These are phyloP conservation scores for Eudasyphora cyanicolor DNA, from an alignment of 2,888 invertebrate species.

Conservation along the genomic window DNA sequence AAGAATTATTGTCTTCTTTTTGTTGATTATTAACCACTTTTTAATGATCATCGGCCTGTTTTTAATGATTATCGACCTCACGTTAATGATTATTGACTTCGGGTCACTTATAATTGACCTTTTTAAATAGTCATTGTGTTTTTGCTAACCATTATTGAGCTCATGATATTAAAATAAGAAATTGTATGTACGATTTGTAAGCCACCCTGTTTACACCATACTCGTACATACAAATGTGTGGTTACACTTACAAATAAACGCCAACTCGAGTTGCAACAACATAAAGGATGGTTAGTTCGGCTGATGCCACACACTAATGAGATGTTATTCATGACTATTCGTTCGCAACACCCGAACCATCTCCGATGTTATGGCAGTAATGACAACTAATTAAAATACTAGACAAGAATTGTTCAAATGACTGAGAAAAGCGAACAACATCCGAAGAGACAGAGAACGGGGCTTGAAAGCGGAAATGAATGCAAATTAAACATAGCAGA, in stretches of 20 bases:
- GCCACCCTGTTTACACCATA: background rate
- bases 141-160: too few relatives aligned
- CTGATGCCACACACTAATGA: conserved; percentile 41
- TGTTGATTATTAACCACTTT: too few relatives aligned
- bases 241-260: conserved; percentile 16
- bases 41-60: too few relatives aligned
- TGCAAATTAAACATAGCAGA: conserved; percentile 10
- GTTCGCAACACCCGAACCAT: background rate
- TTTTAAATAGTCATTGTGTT: too few relatives aligned
- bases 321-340: conserved; percentile 54
- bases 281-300: background rate
- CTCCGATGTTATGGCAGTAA: conserved; percentile 50
- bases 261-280: conserved; percentile 9
- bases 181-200: too few relatives aligned
- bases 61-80: too few relatives aligned
- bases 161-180: too few relatives aligned
- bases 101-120: too few relatives aligned
- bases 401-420: conserved; percentile 11
- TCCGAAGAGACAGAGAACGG: background rate
- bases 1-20: too few relatives aligned
- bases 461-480: background rate
- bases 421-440: background rate
- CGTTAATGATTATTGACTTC: too few relatives aligned
- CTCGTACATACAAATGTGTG: conserved; percentile 34
- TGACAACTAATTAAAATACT: conserved; percentile 62